These are phyloP conservation scores for Daktulosphaira vitifoliae DNA, from an alignment of 1,140 invertebrate genomes.

Conservation along the genomic window DNA sequence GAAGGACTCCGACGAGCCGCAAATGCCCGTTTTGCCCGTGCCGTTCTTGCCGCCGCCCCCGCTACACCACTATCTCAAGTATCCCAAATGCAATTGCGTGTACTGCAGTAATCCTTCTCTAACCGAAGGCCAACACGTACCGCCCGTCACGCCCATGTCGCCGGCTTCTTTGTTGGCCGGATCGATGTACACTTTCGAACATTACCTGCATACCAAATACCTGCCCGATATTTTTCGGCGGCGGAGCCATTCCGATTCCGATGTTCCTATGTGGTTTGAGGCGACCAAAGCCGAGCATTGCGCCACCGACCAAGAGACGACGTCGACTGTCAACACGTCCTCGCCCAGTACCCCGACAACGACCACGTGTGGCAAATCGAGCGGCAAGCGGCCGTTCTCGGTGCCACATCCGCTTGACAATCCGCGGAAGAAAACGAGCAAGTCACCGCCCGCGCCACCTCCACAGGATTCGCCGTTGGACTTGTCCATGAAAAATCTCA, in stretches of 20 bases:
- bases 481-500: conserved; percentile 59
- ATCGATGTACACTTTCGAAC: conserved; percentile 55
- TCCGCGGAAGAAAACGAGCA: conserved; percentile 37
- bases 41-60: not conserved
- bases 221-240: conserved; percentile 57
- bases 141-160: conserved; percentile 52
- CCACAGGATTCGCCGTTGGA: conserved; percentile 78
- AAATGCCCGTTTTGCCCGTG: conserved; percentile 38
- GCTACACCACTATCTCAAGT: conserved; percentile 41
- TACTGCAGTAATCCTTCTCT: conserved; percentile 40
- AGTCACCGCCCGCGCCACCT: conserved; percentile 43
- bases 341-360: conserved; percentile 41
- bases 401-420: conserved; percentile 40
- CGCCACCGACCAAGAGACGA: conserved; percentile 9
- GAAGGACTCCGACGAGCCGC: conserved; percentile 39
- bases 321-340: conserved; percentile 38
- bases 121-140: conserved; percentile 49
- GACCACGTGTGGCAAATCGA: conserved; percentile 36
- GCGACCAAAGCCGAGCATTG: conserved; percentile 42
- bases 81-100: conserved; percentile 45
- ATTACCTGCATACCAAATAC: conserved; percentile 64
- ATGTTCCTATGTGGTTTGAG: conserved; percentile 52
- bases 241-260: conserved; percentile 66
- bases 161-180: conserved; percentile 47
- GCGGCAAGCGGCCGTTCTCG: conserved; percentile 34